These are phyloP conservation scores for Cerceris rybyensis DNA, from an alignment of 2,888 invertebrate genomes.

Conservation along the genomic window DNA sequence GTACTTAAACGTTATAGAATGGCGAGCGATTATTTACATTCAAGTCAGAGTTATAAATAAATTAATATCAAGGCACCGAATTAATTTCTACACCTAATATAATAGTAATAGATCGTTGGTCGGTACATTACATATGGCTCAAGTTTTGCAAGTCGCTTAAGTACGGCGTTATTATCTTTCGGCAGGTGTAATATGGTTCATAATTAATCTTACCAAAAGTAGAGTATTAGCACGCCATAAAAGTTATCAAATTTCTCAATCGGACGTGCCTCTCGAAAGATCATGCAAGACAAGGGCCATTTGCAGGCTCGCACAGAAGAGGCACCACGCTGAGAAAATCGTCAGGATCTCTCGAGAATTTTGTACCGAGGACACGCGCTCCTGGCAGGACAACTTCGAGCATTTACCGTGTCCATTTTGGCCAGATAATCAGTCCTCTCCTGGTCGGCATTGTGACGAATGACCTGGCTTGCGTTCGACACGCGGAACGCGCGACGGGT, in stretches of 20 bases:
- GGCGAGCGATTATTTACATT: too few relatives aligned
- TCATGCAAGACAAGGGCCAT: slow-evolving; percentile 1
- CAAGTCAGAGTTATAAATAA: too few relatives aligned
- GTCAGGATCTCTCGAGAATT: slow-evolving; percentile 16
- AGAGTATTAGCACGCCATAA: neutral
- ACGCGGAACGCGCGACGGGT: slow-evolving; percentile 7
- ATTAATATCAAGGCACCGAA: too few relatives aligned
- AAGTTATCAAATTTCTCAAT: neutral
- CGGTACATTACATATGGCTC: too few relatives aligned
- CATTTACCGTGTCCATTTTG: slow-evolving; percentile 54
- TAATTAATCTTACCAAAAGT: too few relatives aligned
- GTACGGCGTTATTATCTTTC: too few relatives aligned
- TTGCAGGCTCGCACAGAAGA: neutral
- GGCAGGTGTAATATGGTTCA: too few relatives aligned
- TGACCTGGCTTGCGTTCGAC: neutral
- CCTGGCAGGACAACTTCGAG: slow-evolving; percentile 23
- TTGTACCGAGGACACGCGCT: slow-evolving; percentile 45
- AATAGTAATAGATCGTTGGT: too few relatives aligned
- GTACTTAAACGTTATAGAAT: too few relatives aligned
- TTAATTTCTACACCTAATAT: too few relatives aligned
- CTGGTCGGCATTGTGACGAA: slow-evolving; percentile 31
- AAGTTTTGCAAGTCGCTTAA: too few relatives aligned
- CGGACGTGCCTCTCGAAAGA: neutral
- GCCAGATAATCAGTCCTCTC: slow-evolving; percentile 64
- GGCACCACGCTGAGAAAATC: slow-evolving; percentile 44